Conservation (phyloP, 1,140 invertebrate genomes). For the Euglossa dilemma region DNA sequence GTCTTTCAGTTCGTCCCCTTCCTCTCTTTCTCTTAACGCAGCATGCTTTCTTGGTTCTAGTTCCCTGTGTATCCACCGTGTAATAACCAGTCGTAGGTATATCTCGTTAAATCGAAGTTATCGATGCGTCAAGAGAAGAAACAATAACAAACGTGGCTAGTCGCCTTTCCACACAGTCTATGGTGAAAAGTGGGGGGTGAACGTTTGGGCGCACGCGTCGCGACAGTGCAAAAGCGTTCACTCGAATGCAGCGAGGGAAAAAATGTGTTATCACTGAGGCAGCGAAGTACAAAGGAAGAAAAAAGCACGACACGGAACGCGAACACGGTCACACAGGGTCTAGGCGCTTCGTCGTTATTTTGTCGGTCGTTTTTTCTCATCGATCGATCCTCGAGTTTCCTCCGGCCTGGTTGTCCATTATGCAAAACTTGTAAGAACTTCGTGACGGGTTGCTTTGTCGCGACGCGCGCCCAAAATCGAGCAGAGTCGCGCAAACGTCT, state of each 20-base stretch:
- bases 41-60: neutral
- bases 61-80: neutral
- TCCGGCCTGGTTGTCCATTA: slow-evolving; percentile 20
- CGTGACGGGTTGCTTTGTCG: slow-evolving; percentile 6
- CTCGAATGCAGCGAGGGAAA: slow-evolving; percentile 1
- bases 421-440: neutral
- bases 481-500: slow-evolving; percentile 21
- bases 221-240: slow-evolving; percentile 14
- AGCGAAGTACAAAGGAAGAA: too few species aligned
- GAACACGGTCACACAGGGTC: neutral
- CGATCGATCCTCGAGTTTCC: neutral
- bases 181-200: neutral
- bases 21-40: neutral
- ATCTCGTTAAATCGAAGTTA: neutral
- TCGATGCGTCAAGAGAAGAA: neutral
- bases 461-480: slow-evolving; percentile 54
- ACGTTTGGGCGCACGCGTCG: slow-evolving; percentile 51
- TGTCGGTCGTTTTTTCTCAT: neutral
- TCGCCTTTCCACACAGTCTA: neutral
- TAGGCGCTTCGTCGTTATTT: too few species aligned
- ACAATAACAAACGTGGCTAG: neutral
- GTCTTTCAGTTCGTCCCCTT: neutral
- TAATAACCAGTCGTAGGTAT: neutral
- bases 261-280: slow-evolving; percentile 4
- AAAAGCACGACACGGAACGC: neutral